phyloP scores from a whole-genome alignment of 2,113 vertebrate genomes.

The Salvator merianae region DNA sequence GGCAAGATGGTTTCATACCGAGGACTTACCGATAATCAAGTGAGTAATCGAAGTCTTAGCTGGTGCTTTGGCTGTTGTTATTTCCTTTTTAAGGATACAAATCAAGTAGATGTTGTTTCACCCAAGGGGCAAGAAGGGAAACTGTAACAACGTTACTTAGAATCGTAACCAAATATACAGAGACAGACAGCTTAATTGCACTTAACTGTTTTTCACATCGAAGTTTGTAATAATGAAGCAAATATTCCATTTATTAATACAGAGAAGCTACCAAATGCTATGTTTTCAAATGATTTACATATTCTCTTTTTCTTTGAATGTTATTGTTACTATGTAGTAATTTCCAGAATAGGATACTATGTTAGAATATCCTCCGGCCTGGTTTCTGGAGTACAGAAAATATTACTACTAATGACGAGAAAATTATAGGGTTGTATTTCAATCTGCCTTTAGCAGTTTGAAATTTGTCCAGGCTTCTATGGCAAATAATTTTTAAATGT shows the following conservation, averaged over 20 bases:
- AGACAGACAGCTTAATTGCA: slow-evolving; percentile 78
- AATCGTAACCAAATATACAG: slow-evolving; percentile 79
- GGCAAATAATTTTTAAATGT: slow-evolving; percentile 33
- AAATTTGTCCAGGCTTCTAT: slow-evolving; percentile 18
- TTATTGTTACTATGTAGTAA: slow-evolving; percentile 50
- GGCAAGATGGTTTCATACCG: slow-evolving; percentile 69
- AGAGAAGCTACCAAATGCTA: slow-evolving; percentile 35
- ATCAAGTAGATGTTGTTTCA: slow-evolving; percentile 85
- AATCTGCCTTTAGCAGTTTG: slow-evolving; percentile 2
- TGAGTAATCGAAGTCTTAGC: slow-evolving; percentile 73
- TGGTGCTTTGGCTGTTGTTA: slow-evolving; percentile 37
- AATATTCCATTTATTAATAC: slow-evolving; percentile 64
- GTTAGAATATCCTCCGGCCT: slow-evolving; percentile 12
- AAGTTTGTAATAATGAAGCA: slow-evolving; percentile 58
- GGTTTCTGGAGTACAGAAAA: slow-evolving; percentile 60
- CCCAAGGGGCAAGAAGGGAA: slow-evolving; percentile 78
- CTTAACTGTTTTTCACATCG: slow-evolving; percentile 65
- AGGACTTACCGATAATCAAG: slow-evolving; percentile 82
- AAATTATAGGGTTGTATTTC: slow-evolving; percentile 43
- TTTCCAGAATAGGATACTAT: slow-evolving; percentile 58
- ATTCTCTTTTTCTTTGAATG: slow-evolving; percentile 55
- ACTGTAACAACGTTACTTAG: slow-evolving; percentile 87
- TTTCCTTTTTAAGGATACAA: slow-evolving; percentile 73
- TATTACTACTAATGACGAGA: slow-evolving; percentile 43
- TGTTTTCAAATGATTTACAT: slow-evolving; percentile 24